Percentiles rank a stretch among this genome's conserved stretches.
These are phyloP conservation scores for Euzophera pinguis DNA, from an alignment of 2,888 invertebrate species.

Conservation along the genomic window DNA sequence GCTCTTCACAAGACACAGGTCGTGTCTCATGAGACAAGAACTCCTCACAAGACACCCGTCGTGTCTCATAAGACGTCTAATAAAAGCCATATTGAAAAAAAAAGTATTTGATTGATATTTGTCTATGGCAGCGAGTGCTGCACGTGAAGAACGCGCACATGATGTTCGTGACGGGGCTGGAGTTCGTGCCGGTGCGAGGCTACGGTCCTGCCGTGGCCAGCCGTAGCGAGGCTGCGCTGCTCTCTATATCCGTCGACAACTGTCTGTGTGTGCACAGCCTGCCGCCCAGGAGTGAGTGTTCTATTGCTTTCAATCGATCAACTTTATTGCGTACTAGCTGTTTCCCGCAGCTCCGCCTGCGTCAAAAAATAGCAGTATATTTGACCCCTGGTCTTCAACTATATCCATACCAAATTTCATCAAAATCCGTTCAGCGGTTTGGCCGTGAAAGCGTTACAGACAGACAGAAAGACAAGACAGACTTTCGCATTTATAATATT, in stretches of 20 bases:
- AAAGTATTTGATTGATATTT: conserved; percentile 13
- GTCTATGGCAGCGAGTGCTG: conserved; percentile 89
- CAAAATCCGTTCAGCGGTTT: too few relatives aligned
- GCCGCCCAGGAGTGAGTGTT: background rate
- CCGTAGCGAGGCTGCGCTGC: conserved; percentile 90
- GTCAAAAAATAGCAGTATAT: background rate
- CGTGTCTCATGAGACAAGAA: too few relatives aligned
- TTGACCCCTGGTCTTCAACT: too few relatives aligned
- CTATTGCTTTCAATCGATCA: background rate
- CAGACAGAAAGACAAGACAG: too few relatives aligned
- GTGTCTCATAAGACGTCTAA: too few relatives aligned
- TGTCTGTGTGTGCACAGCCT: conserved; percentile 93
- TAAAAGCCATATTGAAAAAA: too few relatives aligned
- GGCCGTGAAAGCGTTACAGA: too few relatives aligned
- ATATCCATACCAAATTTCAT: too few relatives aligned
- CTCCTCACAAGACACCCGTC: too few relatives aligned
- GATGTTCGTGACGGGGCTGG: conserved; percentile 98
- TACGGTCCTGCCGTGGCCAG: conserved; percentile 87
- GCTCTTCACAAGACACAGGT: too few relatives aligned
- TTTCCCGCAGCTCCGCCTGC: too few relatives aligned
- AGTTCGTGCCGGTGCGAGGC: conserved; percentile 89
- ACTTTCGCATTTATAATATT: too few relatives aligned
- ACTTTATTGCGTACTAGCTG: background rate
- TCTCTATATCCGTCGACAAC: conserved; percentile 98
- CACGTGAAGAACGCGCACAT: conserved; percentile 92